phyloP scores from a whole-genome alignment of 2,888 invertebrate genomes.

The Erebia aethiops region DNA sequence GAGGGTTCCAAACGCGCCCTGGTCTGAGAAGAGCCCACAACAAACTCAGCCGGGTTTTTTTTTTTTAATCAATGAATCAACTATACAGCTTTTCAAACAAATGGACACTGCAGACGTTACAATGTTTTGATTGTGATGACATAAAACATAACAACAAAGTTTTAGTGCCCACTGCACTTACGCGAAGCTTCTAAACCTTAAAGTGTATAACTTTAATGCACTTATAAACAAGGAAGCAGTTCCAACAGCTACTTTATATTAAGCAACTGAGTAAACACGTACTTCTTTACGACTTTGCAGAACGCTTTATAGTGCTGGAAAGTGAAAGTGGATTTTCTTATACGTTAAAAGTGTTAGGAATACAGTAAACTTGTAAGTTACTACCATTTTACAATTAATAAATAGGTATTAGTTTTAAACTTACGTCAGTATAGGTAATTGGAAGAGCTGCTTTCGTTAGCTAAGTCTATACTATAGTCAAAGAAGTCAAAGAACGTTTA shows the following conservation, averaged over 20 bases:
- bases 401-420: slow-evolving; percentile 5
- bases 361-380: neutral
- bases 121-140: neutral
- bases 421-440: neutral
- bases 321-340: slow-evolving; percentile 29
- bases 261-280: slow-evolving; percentile 18
- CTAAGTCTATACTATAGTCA: no score
- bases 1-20: no score
- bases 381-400: slow-evolving; percentile 5
- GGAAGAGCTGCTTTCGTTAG: no score
- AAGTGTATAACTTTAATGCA: slow-evolving; percentile 2
- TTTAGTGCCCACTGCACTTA: slow-evolving; percentile 4
- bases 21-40: no score
- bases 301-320: slow-evolving; percentile 18
- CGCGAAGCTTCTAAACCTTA: slow-evolving; percentile 14
- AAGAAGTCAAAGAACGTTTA: no score
- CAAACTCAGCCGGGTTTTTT: no score
- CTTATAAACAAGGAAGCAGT: slow-evolving; percentile 15
- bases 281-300: slow-evolving; percentile 23
- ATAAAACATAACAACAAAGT: neutral
- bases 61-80: no score
- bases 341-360: slow-evolving; percentile 16
- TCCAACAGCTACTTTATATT: slow-evolving; percentile 15
- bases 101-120: neutral
- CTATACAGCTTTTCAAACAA: neutral